phyloP scores from a whole-genome alignment of 2,113 vertebrate genomes.

The Cebus imitator region DNA sequence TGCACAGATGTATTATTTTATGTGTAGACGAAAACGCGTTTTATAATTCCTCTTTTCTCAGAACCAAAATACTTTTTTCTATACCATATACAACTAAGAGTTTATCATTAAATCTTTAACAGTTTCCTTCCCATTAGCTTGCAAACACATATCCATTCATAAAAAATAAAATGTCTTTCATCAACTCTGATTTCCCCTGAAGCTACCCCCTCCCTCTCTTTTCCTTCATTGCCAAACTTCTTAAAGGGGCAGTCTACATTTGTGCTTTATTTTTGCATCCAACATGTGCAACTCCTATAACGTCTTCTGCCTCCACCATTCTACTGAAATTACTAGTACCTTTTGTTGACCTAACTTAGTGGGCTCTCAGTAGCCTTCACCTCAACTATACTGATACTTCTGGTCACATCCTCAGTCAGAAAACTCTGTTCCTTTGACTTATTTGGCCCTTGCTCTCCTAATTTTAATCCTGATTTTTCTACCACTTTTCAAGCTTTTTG shows the following conservation, averaged over 20 bases:
- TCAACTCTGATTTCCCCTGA: background rate
- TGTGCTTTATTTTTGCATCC: background rate
- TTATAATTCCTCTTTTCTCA: conserved; percentile 33
- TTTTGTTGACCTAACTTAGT: background rate
- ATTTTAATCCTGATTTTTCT: background rate
- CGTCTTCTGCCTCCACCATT: background rate
- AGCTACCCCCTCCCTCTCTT: background rate
- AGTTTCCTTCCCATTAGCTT: background rate
- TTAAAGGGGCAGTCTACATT: background rate
- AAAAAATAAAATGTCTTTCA: conserved; percentile 11
- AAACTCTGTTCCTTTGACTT: background rate
- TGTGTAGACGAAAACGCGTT: background rate
- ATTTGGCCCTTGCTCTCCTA: background rate
- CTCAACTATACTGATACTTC: background rate
- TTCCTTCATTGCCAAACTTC: background rate
- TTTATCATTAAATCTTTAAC: conserved; percentile 11
- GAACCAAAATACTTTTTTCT: conserved; percentile 14
- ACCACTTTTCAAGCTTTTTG: background rate
- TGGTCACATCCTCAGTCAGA: background rate
- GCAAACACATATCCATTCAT: background rate
- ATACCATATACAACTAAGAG: background rate
- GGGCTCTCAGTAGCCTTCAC: background rate
- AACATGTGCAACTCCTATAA: background rate
- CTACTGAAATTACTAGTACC: background rate
- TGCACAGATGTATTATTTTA: background rate